A percentile compares a stretch with the other conserved stretches of the same genome.
Evolutionary conservation across 2,888 invertebrate genomes (phyloP).

Genomic region (Sarcophaga subvicina): DNA sequence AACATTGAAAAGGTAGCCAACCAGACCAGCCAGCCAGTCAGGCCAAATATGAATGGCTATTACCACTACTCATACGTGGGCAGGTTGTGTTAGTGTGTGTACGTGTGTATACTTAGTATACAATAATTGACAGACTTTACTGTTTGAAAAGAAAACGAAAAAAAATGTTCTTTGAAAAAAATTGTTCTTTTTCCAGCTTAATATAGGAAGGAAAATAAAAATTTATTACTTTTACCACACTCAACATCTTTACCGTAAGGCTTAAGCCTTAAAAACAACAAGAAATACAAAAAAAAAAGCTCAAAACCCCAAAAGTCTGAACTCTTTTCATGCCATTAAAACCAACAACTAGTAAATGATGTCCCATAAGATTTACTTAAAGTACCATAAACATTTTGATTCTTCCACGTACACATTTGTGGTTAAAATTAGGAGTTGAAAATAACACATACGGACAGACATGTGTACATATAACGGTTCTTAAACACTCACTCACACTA

Average conservation of each 20-base stretch:
- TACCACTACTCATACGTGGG: constrained; percentile 12
- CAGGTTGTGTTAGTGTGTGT: neutral
- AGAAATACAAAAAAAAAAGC: neutral
- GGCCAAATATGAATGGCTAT: neutral
- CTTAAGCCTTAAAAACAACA: constrained; percentile 17
- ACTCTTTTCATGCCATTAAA: constrained; percentile 54
- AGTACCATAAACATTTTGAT: constrained; percentile 64
- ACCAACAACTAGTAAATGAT: constrained; percentile 63
- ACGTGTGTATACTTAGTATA: constrained; percentile 7
- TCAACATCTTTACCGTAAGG: constrained; percentile 21
- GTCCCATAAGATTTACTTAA: constrained; percentile 66
- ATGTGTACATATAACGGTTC: neutral
- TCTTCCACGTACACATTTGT: constrained; percentile 55
- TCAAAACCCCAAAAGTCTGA: constrained; percentile 18
- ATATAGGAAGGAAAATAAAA: constrained; percentile 55
- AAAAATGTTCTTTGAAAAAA: constrained; percentile 35
- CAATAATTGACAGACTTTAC: constrained; percentile 21
- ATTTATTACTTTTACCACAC: constrained; percentile 60
- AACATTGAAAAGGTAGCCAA: constrained; percentile 54
- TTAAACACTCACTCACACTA: neutral
- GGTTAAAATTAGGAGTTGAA: constrained; percentile 49
- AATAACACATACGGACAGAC: constrained; percentile 11
- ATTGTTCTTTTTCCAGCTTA: constrained; percentile 53
- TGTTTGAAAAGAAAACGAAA: neutral
- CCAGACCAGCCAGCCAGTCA: neutral